These are phyloP conservation scores for Vimba vimba DNA, from an alignment of 2,113 vertebrate species.

Conservation along the genomic window DNA sequence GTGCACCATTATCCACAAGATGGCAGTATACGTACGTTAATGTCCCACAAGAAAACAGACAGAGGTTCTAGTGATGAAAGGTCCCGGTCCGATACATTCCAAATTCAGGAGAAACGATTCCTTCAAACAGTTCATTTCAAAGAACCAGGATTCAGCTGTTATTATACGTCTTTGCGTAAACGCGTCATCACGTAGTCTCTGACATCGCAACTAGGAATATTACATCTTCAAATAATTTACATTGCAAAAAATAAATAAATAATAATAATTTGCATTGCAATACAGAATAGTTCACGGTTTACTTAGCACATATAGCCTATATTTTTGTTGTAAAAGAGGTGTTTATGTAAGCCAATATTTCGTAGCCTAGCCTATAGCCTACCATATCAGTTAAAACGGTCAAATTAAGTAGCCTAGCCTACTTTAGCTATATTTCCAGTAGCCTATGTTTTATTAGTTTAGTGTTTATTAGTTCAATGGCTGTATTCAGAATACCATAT, in stretches of 20 bases:
- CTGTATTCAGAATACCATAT: background rate
- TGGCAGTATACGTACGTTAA: conserved; percentile 17
- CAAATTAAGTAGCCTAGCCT: no score
- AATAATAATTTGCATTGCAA: no score
- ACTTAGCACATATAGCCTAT: background rate
- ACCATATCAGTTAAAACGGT: background rate
- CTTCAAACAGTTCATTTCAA: background rate
- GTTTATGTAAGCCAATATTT: background rate
- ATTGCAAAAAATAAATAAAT: no score
- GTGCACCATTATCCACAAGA: conserved; percentile 7
- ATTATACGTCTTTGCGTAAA: background rate
- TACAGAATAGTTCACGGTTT: background rate
- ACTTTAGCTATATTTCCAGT: no score
- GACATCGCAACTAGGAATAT: no score
- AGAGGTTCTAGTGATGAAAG: no score
- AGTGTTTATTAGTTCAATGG: background rate
- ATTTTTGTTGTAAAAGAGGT: background rate
- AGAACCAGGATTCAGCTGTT: background rate
- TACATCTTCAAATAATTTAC: no score
- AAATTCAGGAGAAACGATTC: background rate
- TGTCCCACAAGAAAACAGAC: background rate
- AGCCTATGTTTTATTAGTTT: background rate
- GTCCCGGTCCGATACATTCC: background rate
- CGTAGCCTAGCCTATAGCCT: no score
- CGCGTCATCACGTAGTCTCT: background rate